phyloP scores from a whole-genome alignment of 2,797 vertebrate genomes.

The Allobates femoralis region DNA sequence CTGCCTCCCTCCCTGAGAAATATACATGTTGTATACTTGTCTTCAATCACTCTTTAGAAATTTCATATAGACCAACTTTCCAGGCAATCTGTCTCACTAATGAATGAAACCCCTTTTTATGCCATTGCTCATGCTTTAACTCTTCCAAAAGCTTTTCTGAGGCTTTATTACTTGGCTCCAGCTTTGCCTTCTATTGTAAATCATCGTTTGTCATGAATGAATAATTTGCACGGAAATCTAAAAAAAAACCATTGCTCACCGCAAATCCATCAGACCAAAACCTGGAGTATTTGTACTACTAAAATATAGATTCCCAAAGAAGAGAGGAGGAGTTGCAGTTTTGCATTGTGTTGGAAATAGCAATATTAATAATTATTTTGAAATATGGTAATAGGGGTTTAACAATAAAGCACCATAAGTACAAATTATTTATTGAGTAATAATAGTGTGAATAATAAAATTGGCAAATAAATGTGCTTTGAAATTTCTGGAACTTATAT shows the following conservation, averaged over 20 bases:
- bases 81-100: conserved; percentile 43
- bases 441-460: not conserved
- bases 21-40: conserved; percentile 15
- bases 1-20: not conserved
- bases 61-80: conserved; percentile 37
- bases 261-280: conserved; percentile 38
- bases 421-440: not conserved
- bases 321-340: not conserved
- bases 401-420: not conserved
- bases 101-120: conserved; percentile 34
- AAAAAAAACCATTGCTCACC: conserved; percentile 26
- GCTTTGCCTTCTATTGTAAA: conserved; percentile 27
- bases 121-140: conserved; percentile 24
- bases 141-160: conserved; percentile 28
- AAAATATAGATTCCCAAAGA: not conserved
- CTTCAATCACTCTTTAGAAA: conserved; percentile 41
- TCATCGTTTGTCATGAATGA: conserved; percentile 43
- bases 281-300: conserved; percentile 16
- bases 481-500: too few species aligned
- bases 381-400: not conserved
- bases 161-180: conserved; percentile 37
- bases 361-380: too few species aligned
- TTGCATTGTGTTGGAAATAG: not conserved
- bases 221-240: conserved; percentile 45
- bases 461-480: too few species aligned